Evolutionary conservation across 2,797 vertebrate genomes (phyloP).

Genomic region (Rhynchonycteris naso): DNA sequence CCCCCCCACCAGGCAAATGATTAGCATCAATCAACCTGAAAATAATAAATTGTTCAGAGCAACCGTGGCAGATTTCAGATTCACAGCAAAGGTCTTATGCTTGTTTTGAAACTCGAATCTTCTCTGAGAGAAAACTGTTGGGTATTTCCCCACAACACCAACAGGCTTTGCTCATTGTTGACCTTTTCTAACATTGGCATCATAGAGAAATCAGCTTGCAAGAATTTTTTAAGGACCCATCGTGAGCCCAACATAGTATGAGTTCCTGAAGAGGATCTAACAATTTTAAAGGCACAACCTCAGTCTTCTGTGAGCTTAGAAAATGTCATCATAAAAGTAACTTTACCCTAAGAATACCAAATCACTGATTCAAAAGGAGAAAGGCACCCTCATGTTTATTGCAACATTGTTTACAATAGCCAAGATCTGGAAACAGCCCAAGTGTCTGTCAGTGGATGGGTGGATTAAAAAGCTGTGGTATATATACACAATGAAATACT

Average conservation of each 20-base stretch:
- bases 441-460: too few relatives aligned
- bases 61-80: background rate
- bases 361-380: too few relatives aligned
- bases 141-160: background rate
- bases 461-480: too few relatives aligned
- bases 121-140: background rate
- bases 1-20: background rate
- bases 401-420: too few relatives aligned
- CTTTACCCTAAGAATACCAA: background rate
- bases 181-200: background rate
- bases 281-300: background rate
- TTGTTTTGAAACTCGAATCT: background rate
- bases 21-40: conserved; percentile 7
- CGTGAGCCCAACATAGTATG: background rate
- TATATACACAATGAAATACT: too few relatives aligned
- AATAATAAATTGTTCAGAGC: background rate
- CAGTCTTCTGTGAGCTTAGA: background rate
- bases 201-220: background rate
- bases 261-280: background rate
- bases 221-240: background rate
- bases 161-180: background rate
- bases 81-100: background rate
- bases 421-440: too few relatives aligned
- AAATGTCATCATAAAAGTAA: background rate
- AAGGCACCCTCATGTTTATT: too few relatives aligned